A percentile compares a stretch with the other conserved stretches of the same genome.
Evolutionary conservation across 2,888 invertebrate genomes (phyloP).

Genomic region (Clusia tigrina): DNA sequence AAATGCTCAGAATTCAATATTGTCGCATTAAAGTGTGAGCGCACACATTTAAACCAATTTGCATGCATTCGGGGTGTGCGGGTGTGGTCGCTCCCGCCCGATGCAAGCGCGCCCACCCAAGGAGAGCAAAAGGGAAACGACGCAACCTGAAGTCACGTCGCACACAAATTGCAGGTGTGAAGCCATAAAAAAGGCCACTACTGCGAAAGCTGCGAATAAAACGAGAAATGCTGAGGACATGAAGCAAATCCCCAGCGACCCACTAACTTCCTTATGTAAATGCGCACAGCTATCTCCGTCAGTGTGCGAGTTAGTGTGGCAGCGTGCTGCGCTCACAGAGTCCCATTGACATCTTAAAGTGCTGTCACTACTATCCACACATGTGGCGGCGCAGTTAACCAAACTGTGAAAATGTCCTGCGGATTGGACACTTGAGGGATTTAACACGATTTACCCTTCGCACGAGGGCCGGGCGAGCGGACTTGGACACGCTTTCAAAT

Average conservation of each 20-base stretch:
- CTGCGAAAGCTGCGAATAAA: background rate
- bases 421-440: slow-evolving; percentile 24
- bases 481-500: too few species aligned
- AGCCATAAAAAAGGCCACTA: background rate
- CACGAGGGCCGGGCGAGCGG: background rate
- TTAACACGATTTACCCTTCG: slow-evolving; percentile 20
- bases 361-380: background rate
- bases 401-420: slow-evolving; percentile 28
- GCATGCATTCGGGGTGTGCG: background rate
- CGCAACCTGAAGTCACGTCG: background rate
- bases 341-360: background rate
- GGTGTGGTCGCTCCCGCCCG: background rate
- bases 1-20: background rate
- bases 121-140: background rate
- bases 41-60: background rate
- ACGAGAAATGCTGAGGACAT: background rate
- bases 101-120: background rate
- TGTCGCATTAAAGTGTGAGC: background rate
- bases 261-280: background rate
- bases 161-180: background rate
- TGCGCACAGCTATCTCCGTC: background rate
- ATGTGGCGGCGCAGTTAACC: slow-evolving; percentile 11
- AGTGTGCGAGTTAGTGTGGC: background rate
- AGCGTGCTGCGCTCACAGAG: background rate
- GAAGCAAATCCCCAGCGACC: background rate